Base-by-base conservation (phyloP, 2,888 invertebrate species). In the Petrolisthes cinctipes region DNA sequence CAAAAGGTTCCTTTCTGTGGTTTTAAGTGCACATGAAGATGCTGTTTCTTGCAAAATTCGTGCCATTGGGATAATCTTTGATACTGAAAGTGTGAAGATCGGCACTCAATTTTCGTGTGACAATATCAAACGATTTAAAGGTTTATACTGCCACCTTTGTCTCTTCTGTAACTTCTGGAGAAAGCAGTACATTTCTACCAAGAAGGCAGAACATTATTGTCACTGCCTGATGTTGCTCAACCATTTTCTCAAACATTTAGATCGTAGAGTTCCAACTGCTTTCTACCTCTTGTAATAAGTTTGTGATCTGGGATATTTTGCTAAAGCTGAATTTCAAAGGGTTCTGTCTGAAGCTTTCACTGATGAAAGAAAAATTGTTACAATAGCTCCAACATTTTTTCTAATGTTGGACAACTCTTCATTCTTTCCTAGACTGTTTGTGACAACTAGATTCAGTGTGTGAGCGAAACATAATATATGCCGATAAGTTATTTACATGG, bases 11-110 rank as follows among this genome's bases (percentile, higher is more conserved):
- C 7, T 78, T 78, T 78, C 54, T 78, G 9, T 53, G 5, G 14
- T 78, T 54, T 78, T 78, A 37, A 2, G 79, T 78, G 14, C 5
- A 78, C 53, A 78, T 53, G 17, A 9, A 37, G 14, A 54, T 78
- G 37, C 54, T 23, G 79, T 4, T 78, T 78, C 79, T 78, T 78
- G 79, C 79, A 78, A 78, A 53, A 78, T 78, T 78, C 23, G 51
- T 78, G 79, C 54, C 79, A 54, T 51, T 51, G 54, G 78, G 53
- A 54, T 78, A 54, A 78, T 78, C 79, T 78, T 78, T 2, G 37
- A 17, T 78, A 78, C 14, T 54, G 79, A 37, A 51, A 37, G 79
- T 37, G 79, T 78, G 79, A 78, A 78, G 79, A 20, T 51, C 51
- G 9, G 79, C 53, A 4, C 54, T 78, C 23, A 78, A 37, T 78